Percentiles rank a stretch among this genome's conserved stretches.
These are phyloP conservation scores for Aplysia californica DNA, from an alignment of 1,140 invertebrate genomes.

Conservation along the genomic window DNA sequence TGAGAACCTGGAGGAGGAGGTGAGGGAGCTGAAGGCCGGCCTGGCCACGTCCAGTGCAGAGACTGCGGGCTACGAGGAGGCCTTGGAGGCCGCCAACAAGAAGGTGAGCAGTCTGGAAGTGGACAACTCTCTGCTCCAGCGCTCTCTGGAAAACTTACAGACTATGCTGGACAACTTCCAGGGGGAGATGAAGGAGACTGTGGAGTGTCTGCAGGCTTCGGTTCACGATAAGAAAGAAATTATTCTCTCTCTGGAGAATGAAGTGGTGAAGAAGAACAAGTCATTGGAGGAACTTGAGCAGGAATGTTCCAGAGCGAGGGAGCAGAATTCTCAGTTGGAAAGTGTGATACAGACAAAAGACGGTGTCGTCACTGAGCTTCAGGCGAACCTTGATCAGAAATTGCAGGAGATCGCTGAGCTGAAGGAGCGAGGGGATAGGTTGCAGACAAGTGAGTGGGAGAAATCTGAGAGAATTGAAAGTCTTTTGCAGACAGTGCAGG, in stretches of 20 bases:
- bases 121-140: conserved; percentile 1
- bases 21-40: neutral
- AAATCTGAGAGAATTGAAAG: neutral
- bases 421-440: neutral
- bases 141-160: conserved; percentile 22
- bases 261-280: conserved; percentile 5
- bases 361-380: neutral
- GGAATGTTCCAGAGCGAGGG: neutral
- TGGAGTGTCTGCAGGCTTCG: conserved; percentile 16
- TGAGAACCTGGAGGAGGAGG: neutral
- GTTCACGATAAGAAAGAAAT: conserved; percentile 32
- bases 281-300: conserved; percentile 8
- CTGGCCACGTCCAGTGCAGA: conserved; percentile 2
- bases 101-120: conserved; percentile 1
- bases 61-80: conserved; percentile 14
- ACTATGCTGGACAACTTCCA: conserved; percentile 18
- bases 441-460: too few relatives aligned
- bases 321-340: conserved; percentile 10
- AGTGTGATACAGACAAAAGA: neutral
- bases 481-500: neutral
- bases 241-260: conserved; percentile 22
- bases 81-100: conserved; percentile 21
- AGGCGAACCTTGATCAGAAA: too few relatives aligned
- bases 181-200: conserved; percentile 22
- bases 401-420: too few relatives aligned